phyloP scores from a whole-genome alignment of 2,888 invertebrate genomes.

The Seira sanloemensis region DNA sequence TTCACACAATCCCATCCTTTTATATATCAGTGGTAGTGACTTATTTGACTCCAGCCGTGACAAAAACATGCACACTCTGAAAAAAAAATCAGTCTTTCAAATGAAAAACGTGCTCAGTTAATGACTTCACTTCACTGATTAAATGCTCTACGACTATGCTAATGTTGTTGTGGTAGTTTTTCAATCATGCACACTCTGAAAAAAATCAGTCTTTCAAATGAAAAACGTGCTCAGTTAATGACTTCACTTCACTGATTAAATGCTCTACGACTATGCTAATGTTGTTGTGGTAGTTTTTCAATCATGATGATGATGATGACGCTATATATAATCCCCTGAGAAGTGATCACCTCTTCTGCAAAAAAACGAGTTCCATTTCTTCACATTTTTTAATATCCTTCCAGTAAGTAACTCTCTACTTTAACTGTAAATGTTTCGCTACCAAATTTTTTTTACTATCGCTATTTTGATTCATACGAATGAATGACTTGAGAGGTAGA shows the following conservation, averaged over 20 bases:
- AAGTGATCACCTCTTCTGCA: too few species aligned
- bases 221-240: not conserved
- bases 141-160: not conserved
- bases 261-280: not conserved
- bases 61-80: not conserved
- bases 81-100: not conserved
- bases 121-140: not conserved
- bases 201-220: not conserved
- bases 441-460: too few species aligned
- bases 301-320: too few species aligned
- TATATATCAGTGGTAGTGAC: not conserved
- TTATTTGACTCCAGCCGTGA: not conserved
- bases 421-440: not conserved
- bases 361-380: not conserved
- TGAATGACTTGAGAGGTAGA: not conserved
- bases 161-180: not conserved
- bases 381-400: not conserved
- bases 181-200: not conserved
- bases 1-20: conserved; percentile 9
- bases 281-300: not conserved
- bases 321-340: too few species aligned
- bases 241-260: not conserved
- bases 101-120: not conserved
- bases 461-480: not conserved
- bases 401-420: not conserved